Conservation (phyloP, 2,113 vertebrate genomes). For the Periophthalmodon schlosseri region DNA sequence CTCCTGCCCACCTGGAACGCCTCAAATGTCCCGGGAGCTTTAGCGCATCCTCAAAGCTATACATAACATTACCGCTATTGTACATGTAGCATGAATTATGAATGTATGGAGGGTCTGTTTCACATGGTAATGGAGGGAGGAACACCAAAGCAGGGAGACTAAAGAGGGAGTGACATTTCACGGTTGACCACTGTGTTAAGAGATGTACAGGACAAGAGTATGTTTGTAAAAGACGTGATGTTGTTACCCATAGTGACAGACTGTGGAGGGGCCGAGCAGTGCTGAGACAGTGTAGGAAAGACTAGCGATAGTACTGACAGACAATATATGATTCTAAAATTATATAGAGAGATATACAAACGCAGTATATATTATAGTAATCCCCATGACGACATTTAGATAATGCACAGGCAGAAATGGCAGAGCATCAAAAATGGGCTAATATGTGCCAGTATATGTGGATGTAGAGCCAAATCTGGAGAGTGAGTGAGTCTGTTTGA, state of each 20-base stretch:
- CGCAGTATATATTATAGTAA: too few species aligned
- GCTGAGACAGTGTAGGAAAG: not conserved
- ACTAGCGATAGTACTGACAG: not conserved
- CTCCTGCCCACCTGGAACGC: conserved; percentile 2
- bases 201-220: not conserved
- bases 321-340: too few species aligned
- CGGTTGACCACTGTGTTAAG: not conserved
- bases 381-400: too few species aligned
- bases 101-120: not conserved
- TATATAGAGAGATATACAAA: too few species aligned
- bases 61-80: conserved; percentile 9
- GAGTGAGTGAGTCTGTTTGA: too few species aligned
- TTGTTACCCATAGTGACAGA: not conserved
- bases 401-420: too few species aligned
- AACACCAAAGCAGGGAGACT: not conserved
- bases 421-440: too few species aligned
- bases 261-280: too few species aligned
- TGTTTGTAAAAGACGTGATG: not conserved
- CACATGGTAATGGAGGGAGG: not conserved
- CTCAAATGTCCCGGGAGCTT: conserved; percentile 1
- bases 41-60: conserved; percentile 1
- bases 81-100: conserved; percentile 10
- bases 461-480: too few species aligned
- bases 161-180: conserved; percentile 2
- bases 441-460: too few species aligned